phyloP scores from a whole-genome alignment of 1,140 invertebrate species.

The Cydia pomonella region DNA sequence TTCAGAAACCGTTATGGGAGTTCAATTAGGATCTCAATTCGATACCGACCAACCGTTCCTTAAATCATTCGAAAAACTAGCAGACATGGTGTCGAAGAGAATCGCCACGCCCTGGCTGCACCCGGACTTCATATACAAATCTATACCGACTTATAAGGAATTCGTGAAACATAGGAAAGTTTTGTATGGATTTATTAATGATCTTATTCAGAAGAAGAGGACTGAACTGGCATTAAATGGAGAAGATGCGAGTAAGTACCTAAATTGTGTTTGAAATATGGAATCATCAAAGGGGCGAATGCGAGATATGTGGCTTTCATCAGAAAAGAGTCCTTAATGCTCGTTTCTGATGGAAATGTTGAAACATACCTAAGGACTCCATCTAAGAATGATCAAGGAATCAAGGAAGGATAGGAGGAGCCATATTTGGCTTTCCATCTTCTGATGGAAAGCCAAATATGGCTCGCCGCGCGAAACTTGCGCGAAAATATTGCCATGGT shows the following conservation, averaged over 20 bases:
- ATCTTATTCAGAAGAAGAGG: background rate
- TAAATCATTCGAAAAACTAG: constrained; percentile 34
- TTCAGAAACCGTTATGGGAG: constrained; percentile 43
- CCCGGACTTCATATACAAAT: constrained; percentile 35
- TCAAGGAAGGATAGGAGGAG: too few species aligned
- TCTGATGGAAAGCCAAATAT: too few species aligned
- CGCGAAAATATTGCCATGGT: too few species aligned
- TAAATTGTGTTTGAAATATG: background rate
- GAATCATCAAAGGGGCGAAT: too few species aligned
- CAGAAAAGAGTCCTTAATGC: too few species aligned
- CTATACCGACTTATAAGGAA: constrained; percentile 37
- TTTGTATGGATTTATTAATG: background rate
- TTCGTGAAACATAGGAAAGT: constrained; percentile 4
- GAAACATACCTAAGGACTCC: too few species aligned
- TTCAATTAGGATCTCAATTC: constrained; percentile 36
- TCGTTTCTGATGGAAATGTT: too few species aligned
- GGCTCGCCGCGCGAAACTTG: too few species aligned
- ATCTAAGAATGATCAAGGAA: too few species aligned
- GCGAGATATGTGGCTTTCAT: too few species aligned
- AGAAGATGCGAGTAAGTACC: background rate
- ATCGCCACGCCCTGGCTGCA: constrained; percentile 39
- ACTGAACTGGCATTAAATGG: too few species aligned
- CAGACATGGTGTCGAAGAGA: constrained; percentile 34
- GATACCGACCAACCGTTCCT: constrained; percentile 39
- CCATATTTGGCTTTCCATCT: too few species aligned